phyloP scores from a whole-genome alignment of 92 coral and sea anemone genomes.

The Bergia sp. region DNA sequence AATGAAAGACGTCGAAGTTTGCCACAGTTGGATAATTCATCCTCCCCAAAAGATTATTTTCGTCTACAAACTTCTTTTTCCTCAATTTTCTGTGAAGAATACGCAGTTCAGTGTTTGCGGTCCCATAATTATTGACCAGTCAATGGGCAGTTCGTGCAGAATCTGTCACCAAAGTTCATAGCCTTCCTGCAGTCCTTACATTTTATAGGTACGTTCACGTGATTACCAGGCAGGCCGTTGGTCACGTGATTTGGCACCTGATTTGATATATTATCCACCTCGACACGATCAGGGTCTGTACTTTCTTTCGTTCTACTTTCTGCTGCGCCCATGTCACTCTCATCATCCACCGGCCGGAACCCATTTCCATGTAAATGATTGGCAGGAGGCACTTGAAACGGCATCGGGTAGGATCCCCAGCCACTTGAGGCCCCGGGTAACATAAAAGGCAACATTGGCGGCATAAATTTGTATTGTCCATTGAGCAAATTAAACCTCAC shows the following conservation, averaged over 20 bases:
- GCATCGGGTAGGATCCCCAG: conserved; percentile 55
- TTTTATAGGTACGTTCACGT: conserved; percentile 7
- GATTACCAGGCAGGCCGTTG: not conserved
- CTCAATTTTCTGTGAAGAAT: not conserved
- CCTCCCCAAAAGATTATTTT: not conserved
- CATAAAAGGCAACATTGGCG: conserved; percentile 76
- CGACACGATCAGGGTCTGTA: conserved; percentile 19
- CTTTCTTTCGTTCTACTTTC: not conserved
- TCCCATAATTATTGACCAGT: conserved; percentile 24
- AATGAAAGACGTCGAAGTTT: not conserved
- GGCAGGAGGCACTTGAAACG: conserved; percentile 51
- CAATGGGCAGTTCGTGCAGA: conserved; percentile 54
- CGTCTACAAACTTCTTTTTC: not conserved
- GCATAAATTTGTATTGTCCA: conserved; percentile 72
- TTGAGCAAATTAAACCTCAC: conserved; percentile 73
- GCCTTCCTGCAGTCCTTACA: conserved; percentile 51
- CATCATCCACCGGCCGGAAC: conserved; percentile 15
- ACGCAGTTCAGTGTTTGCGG: not conserved
- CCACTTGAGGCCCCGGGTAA: conserved; percentile 67
- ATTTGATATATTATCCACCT: not conserved
- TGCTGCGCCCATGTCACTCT: not conserved
- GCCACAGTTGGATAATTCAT: not conserved
- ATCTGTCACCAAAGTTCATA: conserved; percentile 50
- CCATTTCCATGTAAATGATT: conserved; percentile 29
- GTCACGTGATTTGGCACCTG: conserved; percentile 17